These are phyloP conservation scores for Tetanocera ferruginea DNA, from an alignment of 2,888 invertebrate genomes.

Conservation along the genomic window DNA sequence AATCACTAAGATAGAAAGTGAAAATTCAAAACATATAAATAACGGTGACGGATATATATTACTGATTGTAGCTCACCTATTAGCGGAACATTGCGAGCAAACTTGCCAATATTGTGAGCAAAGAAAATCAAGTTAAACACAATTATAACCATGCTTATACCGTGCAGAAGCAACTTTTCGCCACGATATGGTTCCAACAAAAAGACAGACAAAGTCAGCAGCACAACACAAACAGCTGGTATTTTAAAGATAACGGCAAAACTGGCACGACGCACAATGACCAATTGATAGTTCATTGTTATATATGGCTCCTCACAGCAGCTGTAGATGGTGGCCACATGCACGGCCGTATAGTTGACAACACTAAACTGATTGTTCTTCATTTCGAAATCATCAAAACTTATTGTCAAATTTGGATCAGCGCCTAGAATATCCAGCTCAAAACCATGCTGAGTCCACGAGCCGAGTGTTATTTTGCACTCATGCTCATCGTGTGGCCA, in stretches of 20 bases:
- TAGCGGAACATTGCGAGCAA: conserved; percentile 66
- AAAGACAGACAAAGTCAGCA: conserved; percentile 73
- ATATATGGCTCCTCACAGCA: conserved; percentile 75
- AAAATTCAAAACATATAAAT: neutral
- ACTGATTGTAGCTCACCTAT: conserved; percentile 61
- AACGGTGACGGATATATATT: neutral
- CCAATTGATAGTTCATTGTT: conserved; percentile 71
- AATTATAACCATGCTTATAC: conserved; percentile 73
- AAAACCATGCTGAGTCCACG: conserved; percentile 77
- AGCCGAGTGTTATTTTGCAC: conserved; percentile 77
- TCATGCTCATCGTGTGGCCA: conserved; percentile 83
- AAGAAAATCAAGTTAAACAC: conserved; percentile 74
- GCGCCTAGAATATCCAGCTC: conserved; percentile 72
- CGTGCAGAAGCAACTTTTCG: conserved; percentile 74
- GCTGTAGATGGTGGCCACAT: conserved; percentile 63
- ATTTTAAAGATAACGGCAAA: conserved; percentile 73
- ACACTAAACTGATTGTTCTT: neutral
- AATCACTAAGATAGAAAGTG: conserved; percentile 68
- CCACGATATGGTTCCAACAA: conserved; percentile 75
- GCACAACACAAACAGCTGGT: conserved; percentile 73
- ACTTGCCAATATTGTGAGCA: conserved; percentile 69
- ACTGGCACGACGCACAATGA: conserved; percentile 72
- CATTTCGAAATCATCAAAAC: conserved; percentile 46
- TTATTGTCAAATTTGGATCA: conserved; percentile 48
- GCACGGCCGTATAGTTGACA: conserved; percentile 61